Evolutionary conservation across 2,113 vertebrate genomes (phyloP).

Genomic region (Entomyzon cyanotis): DNA sequence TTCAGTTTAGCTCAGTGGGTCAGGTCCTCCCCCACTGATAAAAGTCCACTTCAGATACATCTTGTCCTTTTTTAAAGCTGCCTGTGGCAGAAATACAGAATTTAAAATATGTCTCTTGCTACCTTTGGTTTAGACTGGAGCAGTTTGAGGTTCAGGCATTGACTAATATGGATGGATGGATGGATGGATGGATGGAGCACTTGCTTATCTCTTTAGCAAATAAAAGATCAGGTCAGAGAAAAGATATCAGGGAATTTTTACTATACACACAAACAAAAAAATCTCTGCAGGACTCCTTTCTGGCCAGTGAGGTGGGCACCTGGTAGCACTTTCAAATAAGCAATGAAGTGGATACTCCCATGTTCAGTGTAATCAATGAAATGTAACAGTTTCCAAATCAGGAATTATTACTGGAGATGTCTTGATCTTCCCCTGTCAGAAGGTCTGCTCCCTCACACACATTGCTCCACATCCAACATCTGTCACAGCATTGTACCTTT

Average conservation of each 20-base stretch:
- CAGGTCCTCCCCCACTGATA: background rate
- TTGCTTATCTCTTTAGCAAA: background rate
- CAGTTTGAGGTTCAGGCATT: background rate
- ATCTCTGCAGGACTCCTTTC: background rate
- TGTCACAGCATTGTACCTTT: constrained; percentile 21
- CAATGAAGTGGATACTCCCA: accelerated
- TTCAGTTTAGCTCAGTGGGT: background rate
- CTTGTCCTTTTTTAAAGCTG: background rate
- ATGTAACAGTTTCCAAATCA: background rate
- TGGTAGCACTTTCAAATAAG: accelerated
- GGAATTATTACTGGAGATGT: background rate
- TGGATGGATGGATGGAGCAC: background rate
- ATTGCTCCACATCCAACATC: background rate
- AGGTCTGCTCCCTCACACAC: background rate
- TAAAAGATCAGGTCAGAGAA: background rate
- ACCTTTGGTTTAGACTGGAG: background rate
- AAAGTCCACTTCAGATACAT: background rate
- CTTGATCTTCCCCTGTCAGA: background rate
- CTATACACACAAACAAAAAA: background rate
- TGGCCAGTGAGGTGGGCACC: background rate
- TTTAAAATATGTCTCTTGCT: background rate
- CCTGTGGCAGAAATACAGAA: background rate
- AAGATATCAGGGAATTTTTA: background rate
- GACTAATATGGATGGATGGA: background rate
- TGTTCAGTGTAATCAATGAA: background rate